These are phyloP conservation scores for Drosophila hamatofila DNA, from an alignment of 2,888 invertebrate species.

Conservation along the genomic window DNA sequence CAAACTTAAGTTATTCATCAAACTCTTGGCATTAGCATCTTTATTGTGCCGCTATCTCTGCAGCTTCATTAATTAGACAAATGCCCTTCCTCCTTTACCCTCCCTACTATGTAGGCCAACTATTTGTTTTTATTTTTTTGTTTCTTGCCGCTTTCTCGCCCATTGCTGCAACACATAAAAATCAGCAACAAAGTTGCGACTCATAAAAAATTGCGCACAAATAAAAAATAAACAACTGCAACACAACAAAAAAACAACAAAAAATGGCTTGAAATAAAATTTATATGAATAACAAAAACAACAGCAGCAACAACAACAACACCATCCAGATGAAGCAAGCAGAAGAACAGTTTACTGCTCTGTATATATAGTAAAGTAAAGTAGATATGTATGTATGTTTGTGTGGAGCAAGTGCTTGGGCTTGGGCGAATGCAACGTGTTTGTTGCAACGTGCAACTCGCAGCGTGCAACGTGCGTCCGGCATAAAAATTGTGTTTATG, in stretches of 20 bases:
- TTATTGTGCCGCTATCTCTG: conserved; percentile 5
- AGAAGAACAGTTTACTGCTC: conserved; percentile 74
- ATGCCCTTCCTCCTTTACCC: not conserved
- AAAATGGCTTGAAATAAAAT: conserved; percentile 77
- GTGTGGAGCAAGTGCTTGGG: conserved; percentile 12
- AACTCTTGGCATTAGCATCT: conserved; percentile 26
- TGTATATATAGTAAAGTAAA: conserved; percentile 12
- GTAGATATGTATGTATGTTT: conserved; percentile 2
- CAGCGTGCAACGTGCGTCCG: conserved; percentile 72
- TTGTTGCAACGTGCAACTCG: conserved; percentile 46
- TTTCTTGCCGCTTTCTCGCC: conserved; percentile 69
- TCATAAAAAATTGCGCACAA: conserved; percentile 76
- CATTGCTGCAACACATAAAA: conserved; percentile 75
- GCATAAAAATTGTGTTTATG: conserved; percentile 82
- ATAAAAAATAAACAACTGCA: conserved; percentile 41
- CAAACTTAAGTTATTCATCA: conserved; percentile 26
- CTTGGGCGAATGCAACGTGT: conserved; percentile 47
- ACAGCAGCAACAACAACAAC: not conserved
- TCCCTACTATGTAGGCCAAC: conserved; percentile 68
- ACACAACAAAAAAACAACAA: not conserved
- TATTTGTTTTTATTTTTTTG: conserved; percentile 12
- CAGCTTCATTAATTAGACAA: conserved; percentile 65
- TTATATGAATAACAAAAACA: conserved; percentile 77
- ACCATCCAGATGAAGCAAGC: conserved; percentile 20
- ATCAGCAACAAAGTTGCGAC: conserved; percentile 78